Evolutionary conservation across 2,797 vertebrate genomes (phyloP).

Genomic region (Malurus leucopterus): DNA sequence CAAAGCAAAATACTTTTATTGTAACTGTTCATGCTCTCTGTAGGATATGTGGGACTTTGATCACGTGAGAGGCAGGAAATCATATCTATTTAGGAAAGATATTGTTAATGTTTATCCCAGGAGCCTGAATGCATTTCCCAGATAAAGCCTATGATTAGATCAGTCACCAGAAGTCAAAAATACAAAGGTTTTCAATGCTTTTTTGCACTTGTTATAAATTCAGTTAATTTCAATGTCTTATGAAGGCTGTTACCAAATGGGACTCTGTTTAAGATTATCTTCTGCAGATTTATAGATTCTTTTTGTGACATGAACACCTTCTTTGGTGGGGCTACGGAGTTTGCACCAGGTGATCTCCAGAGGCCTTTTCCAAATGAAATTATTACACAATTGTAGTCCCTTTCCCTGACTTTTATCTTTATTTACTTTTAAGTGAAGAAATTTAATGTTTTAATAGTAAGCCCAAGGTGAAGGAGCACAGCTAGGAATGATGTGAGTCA

Average conservation of each 20-base stretch:
- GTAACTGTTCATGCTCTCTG: not conserved
- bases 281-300: not conserved
- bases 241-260: not conserved
- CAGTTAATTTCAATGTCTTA: not conserved
- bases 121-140: not conserved
- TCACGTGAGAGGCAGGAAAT: not conserved
- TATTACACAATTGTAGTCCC: not conserved
- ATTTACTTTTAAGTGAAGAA: not conserved
- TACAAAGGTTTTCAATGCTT: not conserved
- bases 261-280: not conserved
- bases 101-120: not conserved
- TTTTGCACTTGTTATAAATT: not conserved
- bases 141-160: not conserved
- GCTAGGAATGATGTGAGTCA: accelerated
- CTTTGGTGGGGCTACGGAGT: not conserved
- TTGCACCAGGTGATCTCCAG: not conserved
- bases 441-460: not conserved
- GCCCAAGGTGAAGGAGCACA: not conserved
- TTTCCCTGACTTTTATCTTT: not conserved
- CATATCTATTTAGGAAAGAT: not conserved
- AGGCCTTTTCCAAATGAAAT: not conserved
- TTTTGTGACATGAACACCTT: not conserved
- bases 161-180: not conserved
- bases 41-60: not conserved
- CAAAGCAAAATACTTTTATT: not conserved